Evolutionary conservation across 2,888 invertebrate species (phyloP).

Genomic region (Amiota mariae): DNA sequence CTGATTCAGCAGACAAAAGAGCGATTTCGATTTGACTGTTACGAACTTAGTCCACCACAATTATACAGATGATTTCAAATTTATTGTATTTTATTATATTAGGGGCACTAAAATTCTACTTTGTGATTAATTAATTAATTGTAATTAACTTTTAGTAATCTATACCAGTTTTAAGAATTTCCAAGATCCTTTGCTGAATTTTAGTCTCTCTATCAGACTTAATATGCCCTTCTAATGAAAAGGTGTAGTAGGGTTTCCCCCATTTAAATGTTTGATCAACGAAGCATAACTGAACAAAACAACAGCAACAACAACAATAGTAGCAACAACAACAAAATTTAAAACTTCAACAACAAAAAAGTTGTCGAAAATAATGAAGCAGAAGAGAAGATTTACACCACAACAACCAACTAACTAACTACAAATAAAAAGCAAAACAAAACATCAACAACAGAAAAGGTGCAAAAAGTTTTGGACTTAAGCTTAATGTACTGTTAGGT

Average conservation of each 20-base stretch:
- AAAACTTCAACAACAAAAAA: constrained; percentile 13
- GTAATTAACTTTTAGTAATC: no score
- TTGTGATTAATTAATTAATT: no score
- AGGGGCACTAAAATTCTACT: no score
- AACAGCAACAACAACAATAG: constrained; percentile 33
- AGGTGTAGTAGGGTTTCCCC: constrained; percentile 6
- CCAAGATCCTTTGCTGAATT: no score
- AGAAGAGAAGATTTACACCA: not conserved
- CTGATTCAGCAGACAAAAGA: no score
- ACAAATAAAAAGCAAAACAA: constrained; percentile 18
- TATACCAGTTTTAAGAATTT: no score
- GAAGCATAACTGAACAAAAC: constrained; percentile 48
- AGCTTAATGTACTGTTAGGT: not conserved
- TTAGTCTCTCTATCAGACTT: no score
- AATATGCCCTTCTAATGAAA: not conserved
- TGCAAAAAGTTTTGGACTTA: constrained; percentile 35
- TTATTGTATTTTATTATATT: no score
- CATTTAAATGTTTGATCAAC: constrained; percentile 51
- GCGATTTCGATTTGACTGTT: no score
- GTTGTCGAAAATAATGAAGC: constrained; percentile 25
- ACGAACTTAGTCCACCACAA: no score
- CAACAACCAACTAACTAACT: no score
- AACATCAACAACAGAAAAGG: not conserved
- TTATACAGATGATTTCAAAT: no score
- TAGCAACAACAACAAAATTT: constrained; percentile 18